These are phyloP conservation scores for Apodemia duryi DNA, from an alignment of 2,888 invertebrate species.

Conservation along the genomic window DNA sequence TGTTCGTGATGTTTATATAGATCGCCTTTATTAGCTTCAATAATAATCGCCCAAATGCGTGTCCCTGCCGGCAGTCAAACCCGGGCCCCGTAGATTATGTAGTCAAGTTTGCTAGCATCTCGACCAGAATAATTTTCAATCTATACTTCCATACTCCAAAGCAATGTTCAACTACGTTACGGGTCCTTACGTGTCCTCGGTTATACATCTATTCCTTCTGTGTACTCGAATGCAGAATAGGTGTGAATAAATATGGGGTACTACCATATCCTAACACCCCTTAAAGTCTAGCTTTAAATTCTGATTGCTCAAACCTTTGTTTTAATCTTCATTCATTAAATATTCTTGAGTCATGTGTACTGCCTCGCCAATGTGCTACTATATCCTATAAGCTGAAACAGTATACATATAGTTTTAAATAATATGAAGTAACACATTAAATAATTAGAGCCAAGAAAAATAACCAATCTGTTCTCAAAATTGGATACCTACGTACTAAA, in stretches of 20 bases:
- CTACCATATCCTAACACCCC: neutral
- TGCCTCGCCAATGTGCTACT: neutral
- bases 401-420: neutral
- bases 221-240: neutral
- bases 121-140: too few species aligned
- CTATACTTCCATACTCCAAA: neutral
- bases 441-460: neutral
- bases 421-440: neutral
- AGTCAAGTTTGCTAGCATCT: too few species aligned
- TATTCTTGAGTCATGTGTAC: neutral
- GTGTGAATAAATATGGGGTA: neutral
- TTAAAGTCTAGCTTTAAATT: neutral
- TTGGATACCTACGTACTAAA: neutral
- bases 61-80: too few species aligned
- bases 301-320: neutral
- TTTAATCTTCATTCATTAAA: neutral
- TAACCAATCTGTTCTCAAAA: neutral
- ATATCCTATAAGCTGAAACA: neutral
- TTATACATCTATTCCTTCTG: neutral
- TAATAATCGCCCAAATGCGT: too few species aligned
- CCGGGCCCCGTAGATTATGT: too few species aligned
- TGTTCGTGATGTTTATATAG: too few species aligned
- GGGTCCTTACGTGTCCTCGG: neutral
- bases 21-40: too few species aligned
- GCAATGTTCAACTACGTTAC: neutral